phyloP scores from a whole-genome alignment of 2,113 vertebrate genomes.

The Pygoscelis adeliae region DNA sequence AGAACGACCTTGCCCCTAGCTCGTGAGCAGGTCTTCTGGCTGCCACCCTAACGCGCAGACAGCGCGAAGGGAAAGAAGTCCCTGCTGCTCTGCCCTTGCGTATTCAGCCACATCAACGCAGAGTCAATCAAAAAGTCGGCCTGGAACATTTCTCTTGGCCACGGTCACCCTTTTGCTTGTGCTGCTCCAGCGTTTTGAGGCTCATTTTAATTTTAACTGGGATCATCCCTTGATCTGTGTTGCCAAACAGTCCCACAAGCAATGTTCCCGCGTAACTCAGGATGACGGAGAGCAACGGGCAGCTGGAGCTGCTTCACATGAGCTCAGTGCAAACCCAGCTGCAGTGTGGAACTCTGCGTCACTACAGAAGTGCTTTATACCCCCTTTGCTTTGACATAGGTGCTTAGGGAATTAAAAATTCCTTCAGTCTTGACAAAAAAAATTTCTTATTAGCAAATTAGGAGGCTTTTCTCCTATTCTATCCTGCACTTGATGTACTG shows the following conservation, averaged over 20 bases:
- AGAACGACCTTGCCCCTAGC: too few relatives aligned
- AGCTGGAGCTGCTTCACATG: background rate
- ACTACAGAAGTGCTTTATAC: background rate
- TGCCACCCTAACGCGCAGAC: accelerated
- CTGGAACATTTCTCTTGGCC: background rate
- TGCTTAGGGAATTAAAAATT: background rate
- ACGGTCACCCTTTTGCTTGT: background rate
- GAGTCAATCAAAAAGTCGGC: background rate
- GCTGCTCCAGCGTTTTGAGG: background rate
- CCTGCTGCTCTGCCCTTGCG: background rate
- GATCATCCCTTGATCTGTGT: background rate
- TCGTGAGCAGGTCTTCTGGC: background rate
- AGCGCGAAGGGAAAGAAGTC: background rate
- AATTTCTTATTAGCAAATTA: background rate
- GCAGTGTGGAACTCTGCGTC: background rate
- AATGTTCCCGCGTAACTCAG: background rate
- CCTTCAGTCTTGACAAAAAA: background rate
- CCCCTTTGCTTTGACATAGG: background rate
- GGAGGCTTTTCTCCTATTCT: background rate
- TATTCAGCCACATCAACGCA: background rate
- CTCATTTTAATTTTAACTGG: background rate
- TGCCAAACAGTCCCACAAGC: background rate
- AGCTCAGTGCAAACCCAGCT: background rate
- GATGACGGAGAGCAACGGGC: background rate
- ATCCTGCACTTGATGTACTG: too few relatives aligned